Conservation (phyloP, 2,113 vertebrate genomes). For the Raphicerus campestris region DNA sequence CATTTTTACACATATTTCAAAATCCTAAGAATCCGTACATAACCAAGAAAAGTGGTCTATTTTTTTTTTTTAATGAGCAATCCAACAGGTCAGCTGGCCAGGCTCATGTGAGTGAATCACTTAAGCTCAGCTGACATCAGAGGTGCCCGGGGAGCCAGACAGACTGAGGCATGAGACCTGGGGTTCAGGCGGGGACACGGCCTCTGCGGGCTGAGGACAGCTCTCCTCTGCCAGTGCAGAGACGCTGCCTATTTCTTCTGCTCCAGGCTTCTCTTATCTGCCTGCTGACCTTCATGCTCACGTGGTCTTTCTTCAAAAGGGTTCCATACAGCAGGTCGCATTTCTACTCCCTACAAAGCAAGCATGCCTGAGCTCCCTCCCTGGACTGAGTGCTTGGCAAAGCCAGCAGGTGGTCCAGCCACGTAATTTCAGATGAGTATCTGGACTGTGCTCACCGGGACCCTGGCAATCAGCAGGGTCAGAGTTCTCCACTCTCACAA, state of each 20-base stretch:
- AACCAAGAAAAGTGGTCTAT: neutral
- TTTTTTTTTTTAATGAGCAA: neutral
- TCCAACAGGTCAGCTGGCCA: neutral
- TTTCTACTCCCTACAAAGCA: neutral
- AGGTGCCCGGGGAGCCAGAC: neutral
- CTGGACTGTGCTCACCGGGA: neutral
- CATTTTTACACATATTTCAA: neutral
- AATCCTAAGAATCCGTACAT: neutral
- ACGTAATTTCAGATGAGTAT: accelerated
- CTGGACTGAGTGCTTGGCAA: neutral
- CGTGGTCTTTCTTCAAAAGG: neutral
- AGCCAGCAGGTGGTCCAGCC: neutral
- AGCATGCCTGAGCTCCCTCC: neutral
- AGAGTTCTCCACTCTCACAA: neutral
- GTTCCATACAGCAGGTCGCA: neutral
- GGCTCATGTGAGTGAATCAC: neutral
- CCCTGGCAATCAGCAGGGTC: accelerated
- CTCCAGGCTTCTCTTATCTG: neutral
- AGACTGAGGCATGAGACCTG: no score
- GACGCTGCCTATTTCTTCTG: accelerated
- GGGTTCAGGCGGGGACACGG: neutral
- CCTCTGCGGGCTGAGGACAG: accelerated
- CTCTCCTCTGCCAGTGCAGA: neutral
- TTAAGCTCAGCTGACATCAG: neutral
- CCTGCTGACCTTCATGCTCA: neutral